phyloP scores from a whole-genome alignment of 2,888 invertebrate genomes.

The Xanthorhoe spadicearia region DNA sequence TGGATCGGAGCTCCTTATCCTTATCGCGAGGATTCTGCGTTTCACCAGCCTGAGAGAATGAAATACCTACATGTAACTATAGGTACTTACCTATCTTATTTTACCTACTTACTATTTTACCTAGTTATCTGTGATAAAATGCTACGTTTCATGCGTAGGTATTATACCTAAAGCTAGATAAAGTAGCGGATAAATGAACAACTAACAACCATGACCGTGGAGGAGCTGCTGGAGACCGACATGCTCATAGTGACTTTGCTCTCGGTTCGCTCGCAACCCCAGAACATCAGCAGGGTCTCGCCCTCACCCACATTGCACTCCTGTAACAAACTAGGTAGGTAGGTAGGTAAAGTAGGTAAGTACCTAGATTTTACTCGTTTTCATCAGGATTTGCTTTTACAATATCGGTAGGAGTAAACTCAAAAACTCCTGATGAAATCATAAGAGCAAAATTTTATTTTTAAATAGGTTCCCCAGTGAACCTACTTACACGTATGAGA shows the following conservation, averaged over 20 bases:
- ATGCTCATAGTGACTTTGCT: conserved; percentile 71
- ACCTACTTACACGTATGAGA: conserved; percentile 56
- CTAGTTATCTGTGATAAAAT: too few species aligned
- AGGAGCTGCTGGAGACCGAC: conserved; percentile 73
- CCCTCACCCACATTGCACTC: conserved; percentile 72
- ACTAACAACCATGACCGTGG: conserved; percentile 57
- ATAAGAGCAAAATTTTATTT: too few species aligned
- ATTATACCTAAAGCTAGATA: background rate
- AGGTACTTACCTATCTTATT: background rate
- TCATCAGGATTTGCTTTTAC: too few species aligned
- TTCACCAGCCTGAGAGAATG: conserved; percentile 37
- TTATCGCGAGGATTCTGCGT: conserved; percentile 53
- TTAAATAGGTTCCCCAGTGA: too few species aligned
- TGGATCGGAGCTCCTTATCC: conserved; percentile 65
- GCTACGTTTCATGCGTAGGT: too few species aligned
- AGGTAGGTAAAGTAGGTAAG: too few species aligned
- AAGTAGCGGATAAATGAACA: background rate
- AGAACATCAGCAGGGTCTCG: conserved; percentile 72
- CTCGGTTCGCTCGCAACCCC: conserved; percentile 68
- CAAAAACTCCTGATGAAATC: too few species aligned
- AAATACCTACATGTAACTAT: background rate
- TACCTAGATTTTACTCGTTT: background rate
- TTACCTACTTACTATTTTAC: too few species aligned
- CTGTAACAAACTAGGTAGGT: conserved; percentile 53
- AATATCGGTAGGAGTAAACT: too few species aligned